phyloP scores from a whole-genome alignment of 2,113 vertebrate genomes.

The Jaculus jaculus region DNA sequence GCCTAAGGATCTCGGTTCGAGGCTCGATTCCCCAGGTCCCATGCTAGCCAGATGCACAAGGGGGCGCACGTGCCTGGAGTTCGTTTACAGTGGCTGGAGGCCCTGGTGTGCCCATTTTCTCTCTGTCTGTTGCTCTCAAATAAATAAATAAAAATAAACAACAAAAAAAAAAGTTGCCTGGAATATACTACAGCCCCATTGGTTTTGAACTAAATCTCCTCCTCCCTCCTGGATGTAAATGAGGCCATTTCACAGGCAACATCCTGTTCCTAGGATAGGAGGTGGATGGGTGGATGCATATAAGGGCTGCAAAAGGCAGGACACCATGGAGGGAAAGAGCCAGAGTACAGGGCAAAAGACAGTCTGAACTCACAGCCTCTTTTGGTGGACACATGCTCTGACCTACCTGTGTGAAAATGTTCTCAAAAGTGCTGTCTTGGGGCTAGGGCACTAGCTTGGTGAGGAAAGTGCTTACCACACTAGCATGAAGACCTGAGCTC shows the following conservation, averaged over 20 bases:
- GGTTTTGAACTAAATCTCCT: conserved; percentile 51
- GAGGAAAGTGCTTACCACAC: no score
- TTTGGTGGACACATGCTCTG: rapidly evolving
- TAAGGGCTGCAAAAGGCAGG: background rate
- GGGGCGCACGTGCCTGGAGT: no score
- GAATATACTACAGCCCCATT: background rate
- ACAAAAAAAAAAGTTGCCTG: background rate
- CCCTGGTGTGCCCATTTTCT: no score
- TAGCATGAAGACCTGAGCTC: no score
- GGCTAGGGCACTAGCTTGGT: no score
- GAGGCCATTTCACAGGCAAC: background rate
- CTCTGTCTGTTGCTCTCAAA: no score
- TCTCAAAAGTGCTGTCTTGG: background rate
- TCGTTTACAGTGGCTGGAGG: no score
- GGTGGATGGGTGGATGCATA: background rate
- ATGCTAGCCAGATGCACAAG: no score
- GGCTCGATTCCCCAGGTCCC: no score
- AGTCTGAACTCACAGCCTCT: background rate
- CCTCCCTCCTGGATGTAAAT: conserved; percentile 7
- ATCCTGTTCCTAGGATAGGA: background rate
- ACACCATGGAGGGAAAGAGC: background rate
- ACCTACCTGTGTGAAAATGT: background rate
- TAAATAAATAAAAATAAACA: no score
- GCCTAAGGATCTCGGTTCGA: no score
- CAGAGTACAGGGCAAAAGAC: background rate